Evolutionary conservation across 2,888 invertebrate species (phyloP), one percentile per base, ranked within the genome.

Genomic region (Enchytraeus crypticus): DNA sequence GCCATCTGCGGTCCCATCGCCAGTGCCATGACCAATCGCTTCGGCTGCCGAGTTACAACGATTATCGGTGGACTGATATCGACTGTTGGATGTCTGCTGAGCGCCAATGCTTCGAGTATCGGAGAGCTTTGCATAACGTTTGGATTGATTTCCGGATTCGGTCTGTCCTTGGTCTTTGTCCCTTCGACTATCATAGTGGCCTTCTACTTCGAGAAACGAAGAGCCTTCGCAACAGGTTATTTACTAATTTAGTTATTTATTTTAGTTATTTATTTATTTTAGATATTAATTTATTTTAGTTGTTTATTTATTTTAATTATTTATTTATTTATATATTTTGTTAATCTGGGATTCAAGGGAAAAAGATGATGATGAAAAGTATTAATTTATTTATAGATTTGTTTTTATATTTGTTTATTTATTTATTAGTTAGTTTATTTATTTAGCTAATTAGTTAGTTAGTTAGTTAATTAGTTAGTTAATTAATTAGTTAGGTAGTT

Each of bases 1-100:
- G 81, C 93, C 55, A 70, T 79, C 23, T 72, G 72, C 32, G 79
- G 77, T 8, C 78, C 79, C 8, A 60, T 79, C 5, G 72, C 77
- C 14, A 73, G 77, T 61, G 73, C 74, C 8, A 68, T 77, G 3
- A 73, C 73, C 14, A 74, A 76, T 51, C 73, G 73, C 51, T 77
- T 71, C 70, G 78, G 78, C 38, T 79, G 78, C 64, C 68, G 79
- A 3, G 66, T 64, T 23, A 71, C 74, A 53, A 72, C 75, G 18
- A 74, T 79, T 27, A 63, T 69, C 43, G 79, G 78, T 18, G 77
- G 76, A 0, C 18, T 76, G 18, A 63, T 79, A 4, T 70, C 77
- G 3, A 65, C 71, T 18, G n/a, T 70, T 21, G 79, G 79, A 2
- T 71, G 76, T 45, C 67, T 77, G 51, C 51, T 71, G 21, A 75